phyloP scores from a whole-genome alignment of 2,888 invertebrate species.

The Cosmopolites sordidus region DNA sequence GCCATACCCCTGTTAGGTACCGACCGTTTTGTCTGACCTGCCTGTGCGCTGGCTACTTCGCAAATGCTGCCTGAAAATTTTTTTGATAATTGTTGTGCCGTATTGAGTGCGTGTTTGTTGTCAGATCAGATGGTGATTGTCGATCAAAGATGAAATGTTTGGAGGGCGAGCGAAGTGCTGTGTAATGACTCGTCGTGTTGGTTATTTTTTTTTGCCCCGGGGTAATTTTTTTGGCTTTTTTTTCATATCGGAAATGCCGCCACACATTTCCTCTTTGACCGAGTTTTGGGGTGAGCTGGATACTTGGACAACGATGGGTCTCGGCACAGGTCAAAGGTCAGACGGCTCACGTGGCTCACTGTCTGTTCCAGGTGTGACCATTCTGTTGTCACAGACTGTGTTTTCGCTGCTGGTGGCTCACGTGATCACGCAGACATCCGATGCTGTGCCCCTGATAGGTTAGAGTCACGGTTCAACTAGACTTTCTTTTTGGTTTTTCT shows the following conservation, averaged over 20 bases:
- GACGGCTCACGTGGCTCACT: conserved; percentile 50
- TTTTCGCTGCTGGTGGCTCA: conserved; percentile 99
- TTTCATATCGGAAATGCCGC: conserved; percentile 33
- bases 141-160: conserved; percentile 51
- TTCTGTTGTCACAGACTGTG: conserved; percentile 98
- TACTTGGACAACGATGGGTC: conserved; percentile 44
- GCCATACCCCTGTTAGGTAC: conserved; percentile 99
- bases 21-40: conserved; percentile 52
- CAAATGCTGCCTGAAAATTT: conserved; percentile 47
- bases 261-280: conserved; percentile 50
- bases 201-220: conserved; percentile 27
- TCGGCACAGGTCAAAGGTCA: conserved; percentile 50
- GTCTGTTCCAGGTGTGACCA: conserved; percentile 95
- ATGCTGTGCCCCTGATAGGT: conserved; percentile 99
- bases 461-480: conserved; percentile 42
- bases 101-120: conserved; percentile 47
- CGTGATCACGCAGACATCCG: conserved; percentile 98
- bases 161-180: conserved; percentile 41
- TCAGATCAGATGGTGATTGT: conserved; percentile 23
- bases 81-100: conserved; percentile 40
- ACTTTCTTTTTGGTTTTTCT: conserved; percentile 11
- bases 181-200: conserved; percentile 34
- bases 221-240: too few relatives aligned
- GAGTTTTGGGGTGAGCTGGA: conserved; percentile 44
- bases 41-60: conserved; percentile 51